These are phyloP conservation scores for Argopecten irradians DNA, from an alignment of 1,140 invertebrate species.

Conservation along the genomic window DNA sequence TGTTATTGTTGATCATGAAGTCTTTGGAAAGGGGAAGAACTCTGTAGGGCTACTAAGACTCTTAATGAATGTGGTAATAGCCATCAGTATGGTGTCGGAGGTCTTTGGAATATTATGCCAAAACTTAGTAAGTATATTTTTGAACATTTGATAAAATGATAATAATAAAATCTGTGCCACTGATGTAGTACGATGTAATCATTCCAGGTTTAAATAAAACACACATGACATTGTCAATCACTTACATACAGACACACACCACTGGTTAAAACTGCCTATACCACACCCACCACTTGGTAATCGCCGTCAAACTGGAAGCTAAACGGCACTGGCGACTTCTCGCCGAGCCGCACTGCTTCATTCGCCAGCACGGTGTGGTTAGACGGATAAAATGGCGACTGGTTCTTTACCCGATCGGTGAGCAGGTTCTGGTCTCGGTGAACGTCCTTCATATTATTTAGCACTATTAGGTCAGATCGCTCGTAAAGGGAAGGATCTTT, in stretches of 20 bases:
- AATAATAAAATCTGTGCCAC: too few species aligned
- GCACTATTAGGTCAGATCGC: conserved; percentile 24
- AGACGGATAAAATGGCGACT: conserved; percentile 17
- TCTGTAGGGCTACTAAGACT: neutral
- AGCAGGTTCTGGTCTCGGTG: conserved; percentile 44
- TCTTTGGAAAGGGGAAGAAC: neutral
- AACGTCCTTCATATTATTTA: conserved; percentile 47
- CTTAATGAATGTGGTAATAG: too few species aligned
- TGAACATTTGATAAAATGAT: too few species aligned
- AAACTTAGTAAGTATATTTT: too few species aligned
- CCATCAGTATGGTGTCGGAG: too few species aligned
- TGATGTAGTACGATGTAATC: too few species aligned
- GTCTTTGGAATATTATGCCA: too few species aligned
- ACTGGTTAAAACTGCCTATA: conserved; percentile 23
- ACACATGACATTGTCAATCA: neutral
- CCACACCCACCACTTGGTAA: conserved; percentile 41
- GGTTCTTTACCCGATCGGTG: conserved; percentile 39
- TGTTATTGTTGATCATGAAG: too few species aligned
- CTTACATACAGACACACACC: neutral
- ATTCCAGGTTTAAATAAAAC: too few species aligned
- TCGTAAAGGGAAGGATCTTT: neutral
- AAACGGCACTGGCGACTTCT: conserved; percentile 24
- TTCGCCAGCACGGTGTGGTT: neutral
- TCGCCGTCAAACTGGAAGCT: conserved; percentile 39
- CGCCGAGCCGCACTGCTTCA: conserved; percentile 2